Conservation (phyloP, 2,888 invertebrate genomes). For the Sarcophaga rosellei region DNA sequence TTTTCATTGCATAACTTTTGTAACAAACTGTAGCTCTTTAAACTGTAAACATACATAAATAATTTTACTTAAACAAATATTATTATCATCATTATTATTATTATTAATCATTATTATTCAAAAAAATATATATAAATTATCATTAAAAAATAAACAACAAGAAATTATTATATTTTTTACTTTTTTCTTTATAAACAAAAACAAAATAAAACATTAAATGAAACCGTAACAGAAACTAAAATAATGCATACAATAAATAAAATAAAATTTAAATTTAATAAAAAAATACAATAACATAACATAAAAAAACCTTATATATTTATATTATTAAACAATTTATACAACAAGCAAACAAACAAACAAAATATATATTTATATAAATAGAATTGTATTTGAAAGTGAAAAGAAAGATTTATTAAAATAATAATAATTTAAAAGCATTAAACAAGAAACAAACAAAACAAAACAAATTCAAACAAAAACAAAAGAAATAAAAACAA, state of each 20-base stretch:
- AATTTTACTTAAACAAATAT: conserved; percentile 53
- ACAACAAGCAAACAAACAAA: conserved; percentile 50
- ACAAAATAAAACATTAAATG: neutral
- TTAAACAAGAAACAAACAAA: neutral
- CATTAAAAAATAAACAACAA: too few species aligned
- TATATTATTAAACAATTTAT: conserved; percentile 22
- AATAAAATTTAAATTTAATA: conserved; percentile 33
- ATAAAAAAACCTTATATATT: neutral
- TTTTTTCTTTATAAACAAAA: conserved; percentile 13
- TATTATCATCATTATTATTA: too few species aligned
- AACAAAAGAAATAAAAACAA: conserved; percentile 39
- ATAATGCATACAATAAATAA: neutral
- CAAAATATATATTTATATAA: conserved; percentile 36
- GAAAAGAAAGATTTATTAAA: conserved; percentile 14
- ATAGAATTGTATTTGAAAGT: conserved; percentile 35
- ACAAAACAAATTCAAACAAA: conserved; percentile 38
- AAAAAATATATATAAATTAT: too few species aligned
- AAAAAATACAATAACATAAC: conserved; percentile 7
- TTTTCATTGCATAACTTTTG: too few species aligned
- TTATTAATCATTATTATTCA: too few species aligned
- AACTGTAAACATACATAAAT: conserved; percentile 38
- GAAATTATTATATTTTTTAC: conserved; percentile 13
- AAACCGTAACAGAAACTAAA: neutral
- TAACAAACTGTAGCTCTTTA: conserved; percentile 20
- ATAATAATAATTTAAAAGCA: conserved; percentile 18